These are phyloP conservation scores for Malurus melanocephalus DNA, from an alignment of 2,113 vertebrate species.

Conservation along the genomic window DNA sequence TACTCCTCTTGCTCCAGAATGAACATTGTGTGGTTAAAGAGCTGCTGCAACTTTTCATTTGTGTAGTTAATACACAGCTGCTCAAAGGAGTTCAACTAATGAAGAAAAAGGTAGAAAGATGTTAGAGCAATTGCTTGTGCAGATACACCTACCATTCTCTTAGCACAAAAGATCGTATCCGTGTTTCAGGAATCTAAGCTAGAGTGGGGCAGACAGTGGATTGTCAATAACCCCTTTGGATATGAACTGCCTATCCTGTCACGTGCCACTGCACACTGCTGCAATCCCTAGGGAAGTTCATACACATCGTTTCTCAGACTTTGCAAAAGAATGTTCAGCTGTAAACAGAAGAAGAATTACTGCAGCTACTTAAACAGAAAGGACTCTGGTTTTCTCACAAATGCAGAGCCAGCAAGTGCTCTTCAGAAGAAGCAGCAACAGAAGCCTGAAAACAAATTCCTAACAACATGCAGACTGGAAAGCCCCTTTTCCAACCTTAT, in stretches of 20 bases:
- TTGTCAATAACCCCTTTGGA: neutral
- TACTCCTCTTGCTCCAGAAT: conserved; percentile 92
- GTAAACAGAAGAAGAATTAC: conserved; percentile 27
- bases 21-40: conserved; percentile 93
- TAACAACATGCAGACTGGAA: neutral
- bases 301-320: neutral
- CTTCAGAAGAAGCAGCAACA: neutral
- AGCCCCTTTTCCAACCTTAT: neutral
- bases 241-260: neutral
- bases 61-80: conserved; percentile 91
- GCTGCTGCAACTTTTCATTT: conserved; percentile 89
- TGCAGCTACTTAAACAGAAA: conserved; percentile 19
- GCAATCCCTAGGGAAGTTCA: neutral
- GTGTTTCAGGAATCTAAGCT: neutral
- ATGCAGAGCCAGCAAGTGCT: neutral
- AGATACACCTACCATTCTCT: neutral
- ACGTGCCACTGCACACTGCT: neutral
- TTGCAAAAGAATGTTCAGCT: neutral
- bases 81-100: conserved; percentile 93
- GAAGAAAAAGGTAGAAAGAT: neutral
- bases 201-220: neutral
- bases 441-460: neutral
- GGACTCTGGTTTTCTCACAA: neutral
- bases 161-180: neutral
- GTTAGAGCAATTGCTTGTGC: neutral